phyloP scores from a whole-genome alignment of 2,113 vertebrate species.

The Amblyornis subalaris region DNA sequence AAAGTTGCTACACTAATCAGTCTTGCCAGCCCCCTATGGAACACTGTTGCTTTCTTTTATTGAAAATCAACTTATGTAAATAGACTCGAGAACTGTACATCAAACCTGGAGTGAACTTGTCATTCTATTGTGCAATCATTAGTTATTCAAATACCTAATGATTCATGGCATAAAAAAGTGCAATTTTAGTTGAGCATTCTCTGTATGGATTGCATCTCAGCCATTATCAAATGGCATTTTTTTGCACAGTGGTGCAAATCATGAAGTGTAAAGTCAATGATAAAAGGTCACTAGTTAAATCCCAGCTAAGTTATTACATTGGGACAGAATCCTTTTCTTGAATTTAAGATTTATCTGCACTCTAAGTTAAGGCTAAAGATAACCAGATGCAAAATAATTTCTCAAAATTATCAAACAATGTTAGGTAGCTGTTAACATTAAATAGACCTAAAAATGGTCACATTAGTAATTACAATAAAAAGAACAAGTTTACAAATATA shows the following conservation, averaged over 20 bases:
- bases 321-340: background rate
- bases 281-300: constrained; percentile 38
- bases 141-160: constrained; percentile 50
- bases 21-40: background rate
- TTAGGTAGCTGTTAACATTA: background rate
- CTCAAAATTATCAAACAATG: background rate
- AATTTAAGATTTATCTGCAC: background rate
- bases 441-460: background rate
- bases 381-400: background rate
- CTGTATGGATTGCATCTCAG: background rate
- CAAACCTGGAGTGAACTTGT: constrained; percentile 16
- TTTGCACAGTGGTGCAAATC: constrained; percentile 7
- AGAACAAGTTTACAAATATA: background rate
- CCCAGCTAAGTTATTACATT: background rate
- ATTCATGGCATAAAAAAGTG: background rate
- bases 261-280: background rate
- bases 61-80: constrained; percentile 38
- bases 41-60: background rate
- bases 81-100: background rate
- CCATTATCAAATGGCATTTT: background rate
- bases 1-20: background rate
- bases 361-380: background rate
- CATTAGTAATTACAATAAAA: background rate
- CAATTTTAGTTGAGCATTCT: background rate
- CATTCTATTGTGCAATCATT: constrained; percentile 36